phyloP scores from a whole-genome alignment of 2,797 vertebrate species.

The Oreochromis mossambicus region DNA sequence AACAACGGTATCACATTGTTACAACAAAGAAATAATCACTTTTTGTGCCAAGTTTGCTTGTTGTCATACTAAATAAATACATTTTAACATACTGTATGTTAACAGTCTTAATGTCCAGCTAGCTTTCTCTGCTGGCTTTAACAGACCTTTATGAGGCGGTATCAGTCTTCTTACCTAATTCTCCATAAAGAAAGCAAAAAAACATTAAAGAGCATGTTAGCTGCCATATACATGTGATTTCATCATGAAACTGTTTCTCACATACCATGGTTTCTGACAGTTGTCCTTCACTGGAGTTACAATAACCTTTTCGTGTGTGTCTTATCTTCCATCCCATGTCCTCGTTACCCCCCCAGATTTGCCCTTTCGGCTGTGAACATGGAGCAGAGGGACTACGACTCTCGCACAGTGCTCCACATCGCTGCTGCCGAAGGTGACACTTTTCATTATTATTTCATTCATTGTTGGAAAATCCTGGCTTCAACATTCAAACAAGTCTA shows the following conservation, averaged over 20 bases:
- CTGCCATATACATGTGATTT: background rate
- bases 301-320: background rate
- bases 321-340: background rate
- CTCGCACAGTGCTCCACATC: slow-evolving; percentile 89
- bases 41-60: background rate
- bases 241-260: background rate
- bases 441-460: slow-evolving; percentile 1
- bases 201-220: background rate
- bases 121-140: background rate
- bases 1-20: background rate
- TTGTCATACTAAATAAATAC: background rate
- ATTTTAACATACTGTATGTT: background rate
- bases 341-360: slow-evolving; percentile 74
- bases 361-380: slow-evolving; percentile 93
- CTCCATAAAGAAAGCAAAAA: background rate
- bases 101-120: background rate
- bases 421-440: slow-evolving; percentile 89
- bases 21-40: background rate
- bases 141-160: background rate
- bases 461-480: background rate
- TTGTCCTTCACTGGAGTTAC: background rate
- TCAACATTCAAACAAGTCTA: background rate
- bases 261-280: background rate
- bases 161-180: background rate
- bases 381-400: slow-evolving; percentile 94